Evolutionary conservation across 2,113 vertebrate species (phyloP), one percentile per base, ranked within the genome.

Genomic region (Zosterops japonicus): DNA sequence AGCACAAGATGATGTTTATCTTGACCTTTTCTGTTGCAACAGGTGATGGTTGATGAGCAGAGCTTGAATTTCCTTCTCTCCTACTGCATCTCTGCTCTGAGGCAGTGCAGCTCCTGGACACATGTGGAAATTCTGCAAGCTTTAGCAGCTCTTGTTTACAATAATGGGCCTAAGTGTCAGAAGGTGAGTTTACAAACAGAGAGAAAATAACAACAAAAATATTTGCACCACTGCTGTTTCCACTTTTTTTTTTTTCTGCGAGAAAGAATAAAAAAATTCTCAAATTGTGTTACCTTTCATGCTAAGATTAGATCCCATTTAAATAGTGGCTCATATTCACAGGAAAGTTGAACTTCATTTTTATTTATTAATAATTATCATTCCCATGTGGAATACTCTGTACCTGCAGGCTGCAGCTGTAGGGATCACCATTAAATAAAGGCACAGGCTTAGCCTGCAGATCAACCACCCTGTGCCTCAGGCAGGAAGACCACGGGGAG

Each of bases 21-120:
- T 72, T 87, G 49, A 68, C 36, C 35, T 89, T 36, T 90, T 93
- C 25, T 95, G 2, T 89, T 59, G 8, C 0, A 0, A 22, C 92
- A 99, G 99, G 98, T 99, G 57, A 98, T 98, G 90, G 98, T 99
- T 89, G 99, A 99, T 44, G 99, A 99, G 53, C 97, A 98, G 85
- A 99, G 97, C 10, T 83, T 99, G 97, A 97, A 98, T 83, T 98
- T 98, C n/a, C 96, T 99, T 29, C 89, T 99, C 82, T 97, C 97
- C 1, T 99, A 99, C 56, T 98, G 98, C 19, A 95, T 97, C 69
- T 96, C 97, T 25, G 99, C 99, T 6, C 87, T 99, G 78, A 98
- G 97, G 33, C 96, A 96, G 8, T 99, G 99, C 95, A 99, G 98
- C 84, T 95, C 98, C 12, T 99, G 99, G 99, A 99, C 99, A 14